Percentiles rank a stretch among this genome's conserved stretches.
Evolutionary conservation across 2,113 vertebrate species (phyloP).

Genomic region (Nyctibius bracteatus): DNA sequence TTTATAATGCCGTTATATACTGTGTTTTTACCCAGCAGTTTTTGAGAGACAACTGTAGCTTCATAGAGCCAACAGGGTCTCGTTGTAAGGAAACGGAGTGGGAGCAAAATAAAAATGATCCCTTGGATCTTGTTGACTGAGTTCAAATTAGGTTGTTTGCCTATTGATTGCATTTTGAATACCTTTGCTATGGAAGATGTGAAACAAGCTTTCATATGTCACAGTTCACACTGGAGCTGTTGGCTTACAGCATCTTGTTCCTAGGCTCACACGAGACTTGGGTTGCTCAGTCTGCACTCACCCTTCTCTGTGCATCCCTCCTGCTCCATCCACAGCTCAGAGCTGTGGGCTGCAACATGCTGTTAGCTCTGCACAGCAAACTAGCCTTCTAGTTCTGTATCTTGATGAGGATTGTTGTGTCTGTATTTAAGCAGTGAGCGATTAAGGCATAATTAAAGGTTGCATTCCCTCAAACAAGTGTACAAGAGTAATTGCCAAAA

Average conservation of each 20-base stretch:
- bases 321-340: neutral
- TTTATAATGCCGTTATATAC: neutral
- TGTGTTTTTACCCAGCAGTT: neutral
- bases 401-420: neutral
- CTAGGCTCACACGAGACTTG: neutral
- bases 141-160: neutral
- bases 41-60: neutral
- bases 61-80: neutral
- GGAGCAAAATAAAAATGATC: neutral
- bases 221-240: neutral
- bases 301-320: neutral
- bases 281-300: neutral
- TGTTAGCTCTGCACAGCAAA: neutral
- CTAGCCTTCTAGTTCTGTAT: neutral
- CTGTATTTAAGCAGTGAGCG: neutral
- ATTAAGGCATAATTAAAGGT: neutral
- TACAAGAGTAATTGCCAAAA: neutral
- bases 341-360: neutral
- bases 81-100: neutral
- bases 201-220: neutral
- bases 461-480: neutral
- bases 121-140: neutral
- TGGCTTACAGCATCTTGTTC: neutral
- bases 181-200: neutral
- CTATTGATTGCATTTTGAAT: neutral